Conservation (phyloP, 2,888 invertebrate genomes). For the Tipula lateralis region DNA sequence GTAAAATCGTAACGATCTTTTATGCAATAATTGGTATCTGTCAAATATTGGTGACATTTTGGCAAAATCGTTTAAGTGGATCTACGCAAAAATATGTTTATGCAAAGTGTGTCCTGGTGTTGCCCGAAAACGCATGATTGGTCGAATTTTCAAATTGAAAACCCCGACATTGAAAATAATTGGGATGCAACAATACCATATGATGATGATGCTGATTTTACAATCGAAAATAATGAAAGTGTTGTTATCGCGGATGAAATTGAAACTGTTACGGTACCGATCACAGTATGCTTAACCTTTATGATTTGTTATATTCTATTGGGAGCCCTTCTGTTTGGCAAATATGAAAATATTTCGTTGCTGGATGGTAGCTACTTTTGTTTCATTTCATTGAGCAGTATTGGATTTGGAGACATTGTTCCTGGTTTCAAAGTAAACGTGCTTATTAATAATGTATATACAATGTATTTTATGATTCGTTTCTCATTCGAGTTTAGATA, state of each 20-base stretch:
- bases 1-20: conserved; percentile 81
- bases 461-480: not conserved
- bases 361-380: conserved; percentile 94
- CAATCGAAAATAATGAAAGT: conserved; percentile 29
- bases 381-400: conserved; percentile 86
- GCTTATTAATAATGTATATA: too few relatives aligned
- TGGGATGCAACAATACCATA: conserved; percentile 36
- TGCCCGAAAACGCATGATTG: conserved; percentile 52
- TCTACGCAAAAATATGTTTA: conserved; percentile 76
- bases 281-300: conserved; percentile 81
- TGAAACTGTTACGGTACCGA: conserved; percentile 81
- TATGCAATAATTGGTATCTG: conserved; percentile 86
- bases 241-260: conserved; percentile 55
- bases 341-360: conserved; percentile 91
- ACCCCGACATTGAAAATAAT: not conserved
- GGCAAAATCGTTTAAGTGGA: conserved; percentile 85
- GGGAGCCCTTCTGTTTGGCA: conserved; percentile 83
- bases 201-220: conserved; percentile 37
- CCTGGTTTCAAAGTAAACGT: conserved; percentile 76
- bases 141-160: not conserved
- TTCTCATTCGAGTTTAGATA: too few relatives aligned
- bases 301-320: conserved; percentile 90
- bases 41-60: conserved; percentile 85
- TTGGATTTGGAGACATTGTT: conserved; percentile 89
- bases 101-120: conserved; percentile 73